Evolutionary conservation across 2,797 vertebrate genomes (phyloP).

Genomic region (Triplophysa bombifrons): DNA sequence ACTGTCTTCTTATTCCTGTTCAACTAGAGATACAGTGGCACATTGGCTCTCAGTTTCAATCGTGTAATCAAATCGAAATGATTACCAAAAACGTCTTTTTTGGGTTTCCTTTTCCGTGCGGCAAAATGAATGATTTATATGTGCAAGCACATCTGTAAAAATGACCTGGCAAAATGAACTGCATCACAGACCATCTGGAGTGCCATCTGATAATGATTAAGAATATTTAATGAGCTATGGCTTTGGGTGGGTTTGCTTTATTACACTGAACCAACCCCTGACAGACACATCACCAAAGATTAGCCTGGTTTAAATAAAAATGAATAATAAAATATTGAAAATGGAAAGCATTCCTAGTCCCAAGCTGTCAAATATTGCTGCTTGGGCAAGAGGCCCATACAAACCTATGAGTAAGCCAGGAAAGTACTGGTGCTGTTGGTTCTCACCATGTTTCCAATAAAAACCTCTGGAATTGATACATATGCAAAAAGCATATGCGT

Average conservation of each 20-base stretch:
- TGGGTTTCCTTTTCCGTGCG: neutral
- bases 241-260: conserved; percentile 12
- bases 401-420: neutral
- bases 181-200: conserved; percentile 33
- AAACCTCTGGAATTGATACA: neutral
- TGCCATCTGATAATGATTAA: conserved; percentile 40
- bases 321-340: neutral
- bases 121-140: conserved; percentile 35
- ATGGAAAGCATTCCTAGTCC: neutral
- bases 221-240: conserved; percentile 39
- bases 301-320: neutral
- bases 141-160: conserved; percentile 41
- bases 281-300: neutral
- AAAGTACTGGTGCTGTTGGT: neutral
- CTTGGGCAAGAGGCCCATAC: neutral
- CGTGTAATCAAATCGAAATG: conserved; percentile 1
- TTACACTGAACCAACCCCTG: neutral
- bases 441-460: neutral
- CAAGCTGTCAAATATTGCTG: neutral
- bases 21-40: conserved; percentile 15
- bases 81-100: neutral
- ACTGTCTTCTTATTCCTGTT: neutral
- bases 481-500: neutral
- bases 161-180: conserved; percentile 40
- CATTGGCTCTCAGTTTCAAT: conserved; percentile 11